Conservation (phyloP, 1,140 invertebrate species). For the Drosophila micromelanica region DNA sequence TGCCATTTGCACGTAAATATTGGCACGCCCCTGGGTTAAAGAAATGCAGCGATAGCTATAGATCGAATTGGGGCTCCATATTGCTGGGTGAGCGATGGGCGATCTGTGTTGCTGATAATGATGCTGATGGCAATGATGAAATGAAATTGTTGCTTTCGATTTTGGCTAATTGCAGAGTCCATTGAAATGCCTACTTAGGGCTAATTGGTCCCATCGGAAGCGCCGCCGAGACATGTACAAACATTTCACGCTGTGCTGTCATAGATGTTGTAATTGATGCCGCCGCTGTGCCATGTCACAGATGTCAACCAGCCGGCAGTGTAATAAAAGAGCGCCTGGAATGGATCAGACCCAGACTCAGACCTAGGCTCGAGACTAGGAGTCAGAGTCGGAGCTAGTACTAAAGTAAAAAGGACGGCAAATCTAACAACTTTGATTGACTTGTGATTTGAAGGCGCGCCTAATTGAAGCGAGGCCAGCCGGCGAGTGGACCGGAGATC, state of each 20-base stretch:
- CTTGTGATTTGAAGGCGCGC: conserved; percentile 81
- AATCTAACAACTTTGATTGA: conserved; percentile 81
- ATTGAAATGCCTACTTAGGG: conserved; percentile 80
- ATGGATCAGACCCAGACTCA: conserved; percentile 17
- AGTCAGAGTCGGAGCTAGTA: conserved; percentile 31
- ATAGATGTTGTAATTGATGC: conserved; percentile 82
- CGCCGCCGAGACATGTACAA: conserved; percentile 79
- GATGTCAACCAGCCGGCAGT: conserved; percentile 60
- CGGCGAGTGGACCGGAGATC: conserved; percentile 21
- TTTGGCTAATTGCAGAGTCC: conserved; percentile 79
- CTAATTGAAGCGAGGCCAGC: conserved; percentile 74
- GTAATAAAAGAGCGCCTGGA: conserved; percentile 18
- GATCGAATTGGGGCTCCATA: conserved; percentile 35
- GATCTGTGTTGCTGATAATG: conserved; percentile 43
- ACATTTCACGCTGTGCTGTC: conserved; percentile 81
- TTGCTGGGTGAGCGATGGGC: conserved; percentile 15
- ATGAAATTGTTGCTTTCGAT: conserved; percentile 77
- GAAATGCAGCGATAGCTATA: conserved; percentile 17
- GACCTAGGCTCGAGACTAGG: conserved; percentile 14
- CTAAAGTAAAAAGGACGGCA: conserved; percentile 54
- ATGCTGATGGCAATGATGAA: conserved; percentile 56
- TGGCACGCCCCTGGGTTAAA: conserved; percentile 48
- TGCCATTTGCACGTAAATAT: conserved; percentile 71
- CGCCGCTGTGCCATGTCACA: conserved; percentile 77
- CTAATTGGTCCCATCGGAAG: conserved; percentile 81